Base-by-base conservation (phyloP, 2,797 vertebrate species). In the Eospalax fontanierii region DNA sequence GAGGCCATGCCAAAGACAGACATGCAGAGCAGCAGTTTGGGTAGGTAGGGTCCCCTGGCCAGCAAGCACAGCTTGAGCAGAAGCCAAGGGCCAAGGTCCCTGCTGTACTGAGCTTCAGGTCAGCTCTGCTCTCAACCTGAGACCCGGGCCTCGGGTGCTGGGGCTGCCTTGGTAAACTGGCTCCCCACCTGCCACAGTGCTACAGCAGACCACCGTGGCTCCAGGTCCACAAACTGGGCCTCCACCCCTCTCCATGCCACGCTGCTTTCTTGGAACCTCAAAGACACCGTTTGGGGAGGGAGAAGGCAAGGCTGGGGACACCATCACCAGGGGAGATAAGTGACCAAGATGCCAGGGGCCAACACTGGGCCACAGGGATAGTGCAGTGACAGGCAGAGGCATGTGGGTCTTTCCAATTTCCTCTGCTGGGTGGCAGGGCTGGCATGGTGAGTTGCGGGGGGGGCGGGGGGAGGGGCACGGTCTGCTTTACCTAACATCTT, bases 401-500 rank as follows among this genome's bases (percentile, higher is more conserved):
- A 11, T 0, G 24, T 1, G 54, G n/a, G 21, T 84, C 57, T 75
- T 11, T n/a, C 65, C 12, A 26, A 11, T 50, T 57, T 63, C 18
- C 3, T 0, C 82, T 33, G n/a, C 35, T 28, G 15, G 88, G 30
- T 30, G 65, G 73, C 28, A 33, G 76, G 70, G 33, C 73, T 35
- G 73, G 84, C 79, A 18, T 1, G 1, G 28, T 35, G 68, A 88
- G 81, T 84, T 61, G n/a, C 3, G 22, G 92, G 88, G 30, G 21
- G 35, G 71, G 59, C 30, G 46, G 5, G 73, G 63, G 40, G 40
- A 12, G 43, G 33, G 11, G 35, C 71, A 28, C 30, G 82, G 43
- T 90, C 91, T 90, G 95, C 75, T 75, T 98, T 99, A 99, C 99
- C 99, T 89, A 99, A 99, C 94, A 99, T 99, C 98, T 99, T 99